A percentile compares a stretch with the other conserved stretches of the same genome.
Conservation (phyloP, 2,888 invertebrate species). For the Cacoxenus indagator region DNA sequence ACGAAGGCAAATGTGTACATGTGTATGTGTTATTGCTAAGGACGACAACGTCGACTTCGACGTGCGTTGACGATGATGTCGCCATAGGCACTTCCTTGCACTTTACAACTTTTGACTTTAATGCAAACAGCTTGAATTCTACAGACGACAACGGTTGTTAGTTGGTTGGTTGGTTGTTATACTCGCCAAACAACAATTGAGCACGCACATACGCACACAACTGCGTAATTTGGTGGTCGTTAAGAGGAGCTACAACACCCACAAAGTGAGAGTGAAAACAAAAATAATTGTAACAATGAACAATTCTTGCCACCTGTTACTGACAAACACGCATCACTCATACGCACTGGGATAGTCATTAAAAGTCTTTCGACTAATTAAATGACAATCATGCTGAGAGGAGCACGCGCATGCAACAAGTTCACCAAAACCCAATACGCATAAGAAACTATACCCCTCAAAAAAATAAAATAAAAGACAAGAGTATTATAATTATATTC, state of each 20-base stretch:
- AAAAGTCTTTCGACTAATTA: neutral
- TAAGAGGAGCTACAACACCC: neutral
- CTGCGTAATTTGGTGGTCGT: constrained; percentile 8
- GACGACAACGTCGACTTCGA: neutral
- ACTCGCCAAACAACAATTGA: too few relatives aligned
- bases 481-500: constrained; percentile 42
- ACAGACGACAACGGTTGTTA: neutral
- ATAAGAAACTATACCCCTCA: neutral
- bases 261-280: neutral
- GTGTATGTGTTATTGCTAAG: too few relatives aligned
- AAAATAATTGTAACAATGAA: too few relatives aligned
- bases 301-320: constrained; percentile 1
- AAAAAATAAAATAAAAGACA: too few relatives aligned
- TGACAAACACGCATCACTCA: neutral
- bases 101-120: constrained; percentile 28
- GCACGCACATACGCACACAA: too few relatives aligned
- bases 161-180: too few relatives aligned
- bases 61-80: constrained; percentile 12
- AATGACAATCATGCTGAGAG: neutral
- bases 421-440: neutral
- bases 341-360: neutral
- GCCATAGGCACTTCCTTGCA: constrained; percentile 41
- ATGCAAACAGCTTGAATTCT: constrained; percentile 27
- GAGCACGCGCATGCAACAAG: neutral
- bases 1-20: neutral